Evolutionary conservation across 2,888 invertebrate species (phyloP), one percentile per base, ranked within the genome.

Genomic region (Entomobrya multifasciata): DNA sequence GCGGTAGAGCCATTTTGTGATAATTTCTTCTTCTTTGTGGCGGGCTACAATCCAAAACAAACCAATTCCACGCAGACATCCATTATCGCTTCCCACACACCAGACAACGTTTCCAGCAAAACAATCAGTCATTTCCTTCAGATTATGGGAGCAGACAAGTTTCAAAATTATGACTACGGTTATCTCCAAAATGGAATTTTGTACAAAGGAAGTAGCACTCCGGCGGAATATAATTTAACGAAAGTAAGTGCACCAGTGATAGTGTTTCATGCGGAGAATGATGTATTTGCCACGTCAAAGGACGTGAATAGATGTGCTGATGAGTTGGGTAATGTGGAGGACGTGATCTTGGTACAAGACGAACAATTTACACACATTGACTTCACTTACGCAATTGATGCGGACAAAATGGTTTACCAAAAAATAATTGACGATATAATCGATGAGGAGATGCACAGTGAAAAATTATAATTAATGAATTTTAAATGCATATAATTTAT

Each of bases 11-110:
- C 79, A 17, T 27, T 79, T 49, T 79, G 79, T 17, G 79, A 62
- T 17, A 79, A 79, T 41, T 79, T 79, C 30, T 65, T 79, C 65
- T 79, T 79, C 79, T 65, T 79, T 65, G 49, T 79, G 20, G 57
- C 65, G 1, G 79, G 79, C 0, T 79, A 65, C 49, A 65, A 79
- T 20, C 79, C 79, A 20, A 49, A 65, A 17, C 79, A 79, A 65
- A 79, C 47, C 10, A 65, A 79, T 47, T 65, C 92, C 85, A 79
- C 27, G 10, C 65, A 65, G 27, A 65, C 36, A 6, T 44, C 79
- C 22, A 49, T 65, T 13, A 79, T 65, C n/a, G 79, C 79, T 27
- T 79, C 65, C 8, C 79, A 79, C 44, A 65, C 65, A 10, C 79
- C 79, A n/a, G 79, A 62, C 15, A 60, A 47, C 72, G 72, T 72